A percentile compares a stretch with the other conserved stretches of the same genome.
Evolutionary conservation across 1,140 invertebrate species (phyloP).

Genomic region (Mercenaria mercenaria): DNA sequence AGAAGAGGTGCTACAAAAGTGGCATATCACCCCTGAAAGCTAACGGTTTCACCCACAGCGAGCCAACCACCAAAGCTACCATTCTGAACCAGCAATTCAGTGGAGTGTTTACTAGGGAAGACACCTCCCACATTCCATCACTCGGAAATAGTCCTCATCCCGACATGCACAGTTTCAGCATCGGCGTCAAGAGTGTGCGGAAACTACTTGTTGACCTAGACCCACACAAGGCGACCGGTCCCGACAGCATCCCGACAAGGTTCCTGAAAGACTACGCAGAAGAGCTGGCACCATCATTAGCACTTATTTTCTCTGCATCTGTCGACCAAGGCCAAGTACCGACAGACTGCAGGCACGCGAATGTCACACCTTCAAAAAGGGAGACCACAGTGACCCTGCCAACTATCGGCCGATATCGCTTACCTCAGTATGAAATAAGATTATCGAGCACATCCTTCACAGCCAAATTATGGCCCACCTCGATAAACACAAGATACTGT

Average conservation of each 20-base stretch:
- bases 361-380: conserved; percentile 23
- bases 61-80: background rate
- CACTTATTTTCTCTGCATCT: background rate
- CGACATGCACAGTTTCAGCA: background rate
- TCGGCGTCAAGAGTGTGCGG: background rate
- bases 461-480: background rate
- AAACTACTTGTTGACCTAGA: background rate
- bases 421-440: background rate
- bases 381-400: conserved; percentile 10
- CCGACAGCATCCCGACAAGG: background rate
- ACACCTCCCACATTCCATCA: background rate
- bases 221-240: background rate
- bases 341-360: background rate
- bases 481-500: background rate
- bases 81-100: conserved; percentile 26
- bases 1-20: background rate
- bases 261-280: background rate
- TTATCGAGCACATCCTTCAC: background rate
- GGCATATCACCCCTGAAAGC: background rate
- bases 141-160: background rate
- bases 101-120: background rate
- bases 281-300: background rate
- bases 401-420: conserved; percentile 53
- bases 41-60: background rate
- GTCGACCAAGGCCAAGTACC: background rate